Base-by-base conservation (phyloP, 2,113 vertebrate species). In the Nothoprocta pentlandii region DNA sequence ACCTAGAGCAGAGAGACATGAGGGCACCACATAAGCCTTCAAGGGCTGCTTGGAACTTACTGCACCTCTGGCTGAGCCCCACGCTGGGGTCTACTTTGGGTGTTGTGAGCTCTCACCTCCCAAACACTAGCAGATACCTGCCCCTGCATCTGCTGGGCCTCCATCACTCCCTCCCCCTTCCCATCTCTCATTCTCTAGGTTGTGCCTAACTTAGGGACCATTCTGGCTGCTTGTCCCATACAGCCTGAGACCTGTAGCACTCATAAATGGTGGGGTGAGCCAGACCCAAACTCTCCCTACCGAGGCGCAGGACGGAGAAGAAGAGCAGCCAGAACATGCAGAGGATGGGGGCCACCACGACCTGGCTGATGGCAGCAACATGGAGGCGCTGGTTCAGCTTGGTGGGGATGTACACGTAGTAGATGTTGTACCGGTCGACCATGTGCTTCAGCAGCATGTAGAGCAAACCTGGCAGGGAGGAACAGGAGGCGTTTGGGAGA, bases 401-500 rank as follows among this genome's bases (percentile, higher is more conserved):
- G 95, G 99, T 99, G 92, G 99, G 99, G 12, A 99, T 97, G 14
- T 98, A 99, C 81, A 99, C 98, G 3, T 99, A 99, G 97, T 99
- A 99, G 94, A 99, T 99, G 94, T 99, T 99, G 85, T 99, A 99
- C 30, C 99, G 98, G 96, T 99, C 99, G 2, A 99, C 99, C 98
- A 99, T 92, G 96, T 99, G 99, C 95, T 99, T 99, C 95, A 99
- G 98, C 87, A 99, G 98, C 94, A 99, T 97, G 91, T 99, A 99
- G 26, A 99, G 97, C 86, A 99, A 97, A 46, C 99, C 99, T 99
- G 83, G 58, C 1, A 5, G 42, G 26, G 90, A 82, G 28, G n/a
- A 22, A 85, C 23, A 93, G 53, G 9, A 7, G 26, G 11, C 74
- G 20, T 54, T 15, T 62, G 23, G 3, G 3, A 16, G 41, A 70